Percentiles rank a stretch among this genome's conserved stretches.
These are phyloP conservation scores for Plotosus lineatus DNA, from an alignment of 2,113 vertebrate genomes.

Conservation along the genomic window DNA sequence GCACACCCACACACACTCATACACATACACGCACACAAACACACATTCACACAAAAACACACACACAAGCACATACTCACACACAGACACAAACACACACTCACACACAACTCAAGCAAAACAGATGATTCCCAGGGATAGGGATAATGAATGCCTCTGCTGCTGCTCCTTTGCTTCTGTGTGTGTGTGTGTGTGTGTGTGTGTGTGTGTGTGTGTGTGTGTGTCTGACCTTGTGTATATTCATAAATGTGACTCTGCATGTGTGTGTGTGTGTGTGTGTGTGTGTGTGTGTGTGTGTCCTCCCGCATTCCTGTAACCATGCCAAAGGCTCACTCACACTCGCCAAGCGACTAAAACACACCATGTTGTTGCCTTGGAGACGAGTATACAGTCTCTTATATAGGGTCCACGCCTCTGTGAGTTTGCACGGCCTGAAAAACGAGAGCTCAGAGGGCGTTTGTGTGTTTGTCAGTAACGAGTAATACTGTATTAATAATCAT, in stretches of 20 bases:
- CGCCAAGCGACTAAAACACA: constrained; percentile 49
- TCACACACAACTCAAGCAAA: constrained; percentile 25
- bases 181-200: neutral
- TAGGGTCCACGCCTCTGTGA: constrained; percentile 49
- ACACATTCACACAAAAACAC: constrained; percentile 30
- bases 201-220: constrained; percentile 1
- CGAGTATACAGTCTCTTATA: constrained; percentile 45
- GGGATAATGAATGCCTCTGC: constrained; percentile 32
- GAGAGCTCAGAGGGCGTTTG: neutral
- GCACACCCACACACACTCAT: constrained; percentile 35
- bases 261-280: constrained; percentile 33
- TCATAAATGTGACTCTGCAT: no score
- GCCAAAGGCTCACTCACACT: constrained; percentile 48
- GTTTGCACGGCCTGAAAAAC: constrained; percentile 25
- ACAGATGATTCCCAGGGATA: constrained; percentile 37
- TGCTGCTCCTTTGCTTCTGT: neutral
- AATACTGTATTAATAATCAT: neutral
- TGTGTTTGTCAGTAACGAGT: neutral
- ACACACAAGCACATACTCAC: constrained; percentile 31
- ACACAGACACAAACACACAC: constrained; percentile 38
- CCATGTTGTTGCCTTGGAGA: constrained; percentile 28
- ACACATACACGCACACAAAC: constrained; percentile 33
- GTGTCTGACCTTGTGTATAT: constrained; percentile 25
- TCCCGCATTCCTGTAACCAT: constrained; percentile 38
- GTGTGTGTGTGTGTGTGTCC: constrained; percentile 15